Evolutionary conservation across 1,140 invertebrate species (phyloP).

Genomic region (Sipha flava): DNA sequence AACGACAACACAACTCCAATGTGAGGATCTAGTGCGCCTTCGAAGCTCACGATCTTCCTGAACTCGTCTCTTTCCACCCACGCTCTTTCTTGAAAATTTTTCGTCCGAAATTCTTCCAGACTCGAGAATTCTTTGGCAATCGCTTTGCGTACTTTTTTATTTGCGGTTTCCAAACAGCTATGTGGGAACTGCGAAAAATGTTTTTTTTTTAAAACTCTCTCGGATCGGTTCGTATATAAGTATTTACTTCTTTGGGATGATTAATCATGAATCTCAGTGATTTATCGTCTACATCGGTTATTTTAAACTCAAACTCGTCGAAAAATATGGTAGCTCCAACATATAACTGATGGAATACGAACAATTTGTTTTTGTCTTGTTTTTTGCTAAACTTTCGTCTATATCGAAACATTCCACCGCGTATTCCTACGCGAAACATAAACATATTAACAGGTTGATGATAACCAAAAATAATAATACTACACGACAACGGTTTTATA

Average conservation of each 20-base stretch:
- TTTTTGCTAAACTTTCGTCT: not conserved
- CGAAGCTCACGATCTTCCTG: not conserved
- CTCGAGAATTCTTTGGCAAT: not conserved
- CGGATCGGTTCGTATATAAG: not conserved
- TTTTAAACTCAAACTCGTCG: not conserved
- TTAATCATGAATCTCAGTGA: constrained; percentile 2
- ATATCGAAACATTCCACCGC: not conserved
- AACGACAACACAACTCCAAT: not conserved
- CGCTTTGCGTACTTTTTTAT: not conserved
- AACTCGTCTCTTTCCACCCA: not conserved
- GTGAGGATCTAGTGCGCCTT: not conserved
- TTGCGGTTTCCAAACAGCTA: not conserved
- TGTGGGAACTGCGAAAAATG: not conserved
- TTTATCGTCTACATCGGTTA: not conserved
- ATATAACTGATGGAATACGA: not conserved
- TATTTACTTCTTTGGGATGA: not conserved
- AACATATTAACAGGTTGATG: not conserved
- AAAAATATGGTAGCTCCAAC: not conserved
- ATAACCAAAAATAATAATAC: too few relatives aligned
- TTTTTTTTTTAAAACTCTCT: not conserved
- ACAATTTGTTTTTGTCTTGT: not conserved
- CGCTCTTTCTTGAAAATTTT: not conserved
- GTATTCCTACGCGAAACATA: not conserved
- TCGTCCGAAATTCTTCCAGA: not conserved
- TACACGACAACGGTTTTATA: too few relatives aligned